phyloP scores from a whole-genome alignment of 92 coral and sea anemone species.

The Actinostola sp. region DNA sequence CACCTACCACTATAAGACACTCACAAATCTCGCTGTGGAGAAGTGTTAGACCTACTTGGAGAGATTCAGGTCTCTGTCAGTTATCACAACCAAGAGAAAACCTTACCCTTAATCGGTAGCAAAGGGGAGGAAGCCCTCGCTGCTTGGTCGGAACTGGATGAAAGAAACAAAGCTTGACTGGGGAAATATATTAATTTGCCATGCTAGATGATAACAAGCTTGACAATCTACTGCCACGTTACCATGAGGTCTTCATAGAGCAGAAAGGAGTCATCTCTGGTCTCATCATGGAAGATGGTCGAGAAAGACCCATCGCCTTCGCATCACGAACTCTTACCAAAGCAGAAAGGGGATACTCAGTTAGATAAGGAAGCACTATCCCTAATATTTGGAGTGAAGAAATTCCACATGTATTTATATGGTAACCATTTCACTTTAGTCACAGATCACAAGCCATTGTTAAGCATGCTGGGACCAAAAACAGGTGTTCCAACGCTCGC shows the following conservation, averaged over 20 bases:
- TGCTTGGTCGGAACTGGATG: not conserved
- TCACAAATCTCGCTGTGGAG: not conserved
- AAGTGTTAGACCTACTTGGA: not conserved
- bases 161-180: not conserved
- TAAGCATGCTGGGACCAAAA: constrained; percentile 49
- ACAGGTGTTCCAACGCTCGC: constrained; percentile 57
- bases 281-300: too few relatives aligned
- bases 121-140: constrained; percentile 1
- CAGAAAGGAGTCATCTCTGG: too few relatives aligned
- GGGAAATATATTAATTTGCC: not conserved
- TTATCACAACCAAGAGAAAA: not conserved
- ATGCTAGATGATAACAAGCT: not conserved
- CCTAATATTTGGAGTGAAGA: constrained; percentile 26
- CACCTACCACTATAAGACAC: not conserved
- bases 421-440: constrained; percentile 36
- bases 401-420: constrained; percentile 40
- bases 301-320: constrained; percentile 38
- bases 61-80: not conserved
- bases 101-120: not conserved
- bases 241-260: not conserved
- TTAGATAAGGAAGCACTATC: constrained; percentile 39
- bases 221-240: not conserved
- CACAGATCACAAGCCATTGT: constrained; percentile 42
- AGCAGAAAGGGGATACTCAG: too few relatives aligned
- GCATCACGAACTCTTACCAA: too few relatives aligned